Conservation (phyloP, 1,140 invertebrate species). For the Diachasmimorpha longicaudata region DNA sequence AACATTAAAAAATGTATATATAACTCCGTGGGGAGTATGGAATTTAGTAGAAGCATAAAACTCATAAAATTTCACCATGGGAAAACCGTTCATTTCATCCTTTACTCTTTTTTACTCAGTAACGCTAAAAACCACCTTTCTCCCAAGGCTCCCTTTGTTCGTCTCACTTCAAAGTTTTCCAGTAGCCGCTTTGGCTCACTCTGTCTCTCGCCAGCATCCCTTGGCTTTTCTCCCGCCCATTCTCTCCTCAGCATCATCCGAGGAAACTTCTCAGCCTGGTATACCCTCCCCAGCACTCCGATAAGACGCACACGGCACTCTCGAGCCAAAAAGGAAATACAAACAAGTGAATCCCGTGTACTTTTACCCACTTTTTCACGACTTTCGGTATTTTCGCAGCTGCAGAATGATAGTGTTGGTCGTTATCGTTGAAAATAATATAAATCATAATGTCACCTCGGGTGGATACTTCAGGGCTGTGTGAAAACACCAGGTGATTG, state of each 20-base stretch:
- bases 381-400: neutral
- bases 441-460: neutral
- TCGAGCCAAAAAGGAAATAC: neutral
- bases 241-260: neutral
- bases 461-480: too few species aligned
- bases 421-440: neutral
- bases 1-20: neutral
- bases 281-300: neutral
- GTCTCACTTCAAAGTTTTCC: neutral
- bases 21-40: neutral
- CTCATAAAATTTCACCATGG: slow-evolving; percentile 17
- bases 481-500: neutral
- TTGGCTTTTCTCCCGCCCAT: neutral
- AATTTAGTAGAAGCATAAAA: slow-evolving; percentile 1
- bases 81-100: neutral
- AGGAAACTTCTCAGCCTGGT: neutral
- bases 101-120: neutral
- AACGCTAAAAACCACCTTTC: neutral
- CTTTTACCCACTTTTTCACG: neutral
- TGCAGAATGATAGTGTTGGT: neutral
- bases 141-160: neutral
- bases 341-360: neutral
- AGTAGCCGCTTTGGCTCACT: neutral
- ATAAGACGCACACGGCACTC: slow-evolving; percentile 5
- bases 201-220: neutral